Evolutionary conservation across 2,113 vertebrate genomes (phyloP).

Genomic region (Syrrhaptes paradoxus): DNA sequence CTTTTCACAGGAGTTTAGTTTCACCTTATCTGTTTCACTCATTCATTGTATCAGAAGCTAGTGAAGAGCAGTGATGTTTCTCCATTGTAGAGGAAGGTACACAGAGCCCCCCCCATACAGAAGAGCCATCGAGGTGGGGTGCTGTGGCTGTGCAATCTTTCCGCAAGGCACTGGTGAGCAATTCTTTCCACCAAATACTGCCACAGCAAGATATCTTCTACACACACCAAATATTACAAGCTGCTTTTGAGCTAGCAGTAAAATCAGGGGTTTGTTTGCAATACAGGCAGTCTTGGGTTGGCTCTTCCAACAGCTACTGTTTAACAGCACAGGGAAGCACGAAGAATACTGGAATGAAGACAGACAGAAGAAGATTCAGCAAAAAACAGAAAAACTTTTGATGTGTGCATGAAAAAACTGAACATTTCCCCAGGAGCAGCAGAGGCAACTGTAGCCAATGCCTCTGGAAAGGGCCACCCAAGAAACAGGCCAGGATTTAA

Average conservation of each 20-base stretch:
- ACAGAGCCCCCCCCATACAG: not conserved
- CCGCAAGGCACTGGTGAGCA: not conserved
- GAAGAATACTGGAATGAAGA: not conserved
- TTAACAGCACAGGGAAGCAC: not conserved
- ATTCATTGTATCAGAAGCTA: not conserved
- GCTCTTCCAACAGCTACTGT: not conserved
- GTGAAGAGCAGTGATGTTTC: not conserved
- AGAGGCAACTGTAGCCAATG: not conserved
- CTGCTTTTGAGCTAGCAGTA: not conserved
- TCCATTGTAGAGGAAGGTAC: not conserved
- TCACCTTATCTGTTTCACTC: not conserved
- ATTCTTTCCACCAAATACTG: not conserved
- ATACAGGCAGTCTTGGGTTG: not conserved
- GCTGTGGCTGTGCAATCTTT: not conserved
- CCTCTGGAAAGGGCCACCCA: not conserved
- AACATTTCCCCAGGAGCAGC: accelerated
- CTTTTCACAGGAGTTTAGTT: conserved; percentile 29
- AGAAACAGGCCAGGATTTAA: not conserved
- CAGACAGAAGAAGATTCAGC: not conserved
- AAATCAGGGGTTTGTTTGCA: not conserved
- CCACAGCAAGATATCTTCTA: not conserved
- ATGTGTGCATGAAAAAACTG: accelerated
- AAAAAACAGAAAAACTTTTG: not conserved
- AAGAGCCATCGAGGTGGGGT: not conserved
- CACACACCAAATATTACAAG: not conserved